Conservation (phyloP, 2,113 vertebrate genomes). For the Cyphomyrus discorhynchus region DNA sequence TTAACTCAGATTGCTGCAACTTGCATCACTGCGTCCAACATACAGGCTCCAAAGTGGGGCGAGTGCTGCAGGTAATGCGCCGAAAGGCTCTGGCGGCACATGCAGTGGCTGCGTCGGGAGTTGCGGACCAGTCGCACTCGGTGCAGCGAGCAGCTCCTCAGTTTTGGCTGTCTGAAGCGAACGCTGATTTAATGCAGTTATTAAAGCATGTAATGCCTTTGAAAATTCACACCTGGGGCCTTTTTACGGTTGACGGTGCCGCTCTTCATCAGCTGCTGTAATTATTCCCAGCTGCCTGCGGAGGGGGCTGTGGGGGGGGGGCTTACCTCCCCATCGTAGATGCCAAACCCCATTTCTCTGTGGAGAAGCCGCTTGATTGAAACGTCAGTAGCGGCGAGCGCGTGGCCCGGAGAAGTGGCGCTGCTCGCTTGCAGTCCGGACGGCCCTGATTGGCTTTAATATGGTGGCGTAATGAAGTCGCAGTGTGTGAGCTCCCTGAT, state of each 20-base stretch:
- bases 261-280: slow-evolving; percentile 1
- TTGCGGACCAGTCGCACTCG: not conserved
- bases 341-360: slow-evolving; percentile 26
- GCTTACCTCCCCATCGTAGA: not conserved
- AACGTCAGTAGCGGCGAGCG: slow-evolving; percentile 30
- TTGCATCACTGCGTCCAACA: not conserved
- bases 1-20: not conserved
- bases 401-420: slow-evolving; percentile 24
- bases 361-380: slow-evolving; percentile 48
- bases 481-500: not conserved
- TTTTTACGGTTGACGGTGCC: not conserved
- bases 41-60: not conserved
- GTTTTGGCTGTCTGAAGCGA: not conserved
- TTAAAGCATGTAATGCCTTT: slow-evolving; percentile 12
- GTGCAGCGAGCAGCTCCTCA: not conserved
- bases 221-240: slow-evolving; percentile 7
- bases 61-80: not conserved
- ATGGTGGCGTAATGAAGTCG: slow-evolving; percentile 27
- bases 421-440: slow-evolving; percentile 29
- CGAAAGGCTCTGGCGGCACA: not conserved
- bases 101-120: not conserved
- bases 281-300: not conserved
- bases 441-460: slow-evolving; percentile 41
- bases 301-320: not conserved
- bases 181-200: not conserved